Evolutionary conservation across 2,888 invertebrate genomes (phyloP), one percentile per base, ranked within the genome.

Genomic region (Tribolium freemani): DNA sequence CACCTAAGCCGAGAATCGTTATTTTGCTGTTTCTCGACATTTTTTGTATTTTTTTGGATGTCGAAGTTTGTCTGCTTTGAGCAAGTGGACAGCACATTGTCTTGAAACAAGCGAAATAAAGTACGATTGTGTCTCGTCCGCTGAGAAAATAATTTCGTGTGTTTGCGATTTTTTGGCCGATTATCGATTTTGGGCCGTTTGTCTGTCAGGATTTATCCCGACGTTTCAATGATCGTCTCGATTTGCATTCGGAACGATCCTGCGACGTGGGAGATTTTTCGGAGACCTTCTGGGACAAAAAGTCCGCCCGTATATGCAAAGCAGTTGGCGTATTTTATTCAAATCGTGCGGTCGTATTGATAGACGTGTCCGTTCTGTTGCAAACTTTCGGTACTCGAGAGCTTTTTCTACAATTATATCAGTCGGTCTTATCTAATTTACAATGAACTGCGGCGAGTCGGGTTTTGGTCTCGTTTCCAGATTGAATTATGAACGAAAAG

Each of bases 401-500:
- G 38, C 48, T 11, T 13, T 48, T 81, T 75, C 78, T 69, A 77
- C 81, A 75, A 80, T 78, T 80, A 82, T 83, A 84, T 84, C 84
- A 81, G 77, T 61, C 51, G 72, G 75, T 80, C 78, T 82, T 81
- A 84, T 84, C 84, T 83, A 84, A 81, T 80, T 83, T 82, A 81
- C 82, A 83, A 82, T 79, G 81, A 82, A 82, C 80, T 78, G 77
- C 31, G 9, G 16, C 31, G 31, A 48, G 48, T 48, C 16, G 79
- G 78, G 82, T 81, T 83, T 81, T 3, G 38, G 38, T 80, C 75
- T 82, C 75, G 74, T 81, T 81, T 81, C 79, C 80, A 79, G 85
- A 85, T 84, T 84, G 84, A 85, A 77, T 84, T 84, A 83, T 83
- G 78, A 81, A 76, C 78, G 82, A 82, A 80, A 81, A 78, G 83